These are phyloP conservation scores for Chaetodon trifascialis DNA, from an alignment of 2,113 vertebrate genomes.

Conservation along the genomic window DNA sequence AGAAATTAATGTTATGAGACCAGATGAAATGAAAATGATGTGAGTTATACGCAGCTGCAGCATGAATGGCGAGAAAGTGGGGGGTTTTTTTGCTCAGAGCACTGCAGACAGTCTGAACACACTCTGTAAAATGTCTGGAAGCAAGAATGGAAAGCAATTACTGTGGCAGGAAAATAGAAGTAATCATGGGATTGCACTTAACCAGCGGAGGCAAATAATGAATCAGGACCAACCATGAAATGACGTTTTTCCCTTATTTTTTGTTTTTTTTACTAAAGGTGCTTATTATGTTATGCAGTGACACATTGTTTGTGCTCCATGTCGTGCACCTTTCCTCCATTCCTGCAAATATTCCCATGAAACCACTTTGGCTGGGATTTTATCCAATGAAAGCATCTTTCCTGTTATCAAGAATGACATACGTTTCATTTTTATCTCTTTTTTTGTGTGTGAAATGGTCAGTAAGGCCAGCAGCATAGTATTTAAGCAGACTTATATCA, in stretches of 20 bases:
- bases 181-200: conserved; percentile 17
- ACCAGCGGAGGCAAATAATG: background rate
- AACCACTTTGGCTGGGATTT: background rate
- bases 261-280: conserved; percentile 3
- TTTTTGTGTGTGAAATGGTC: background rate
- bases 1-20: background rate
- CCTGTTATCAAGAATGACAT: no score
- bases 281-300: background rate
- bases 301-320: background rate
- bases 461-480: background rate
- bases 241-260: background rate
- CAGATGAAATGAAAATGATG: conserved; percentile 2
- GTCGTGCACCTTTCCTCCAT: background rate
- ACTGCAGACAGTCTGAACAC: background rate
- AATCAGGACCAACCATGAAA: conserved; percentile 5
- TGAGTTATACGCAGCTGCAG: background rate
- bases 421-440: no score
- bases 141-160: conserved; percentile 24
- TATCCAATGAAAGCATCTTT: background rate
- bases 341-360: conserved; percentile 1
- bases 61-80: background rate
- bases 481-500: background rate
- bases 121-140: background rate
- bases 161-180: background rate
- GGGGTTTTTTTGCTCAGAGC: background rate